These are phyloP conservation scores for Myiopsitta monachus DNA, from an alignment of 2,113 vertebrate species.

Conservation along the genomic window DNA sequence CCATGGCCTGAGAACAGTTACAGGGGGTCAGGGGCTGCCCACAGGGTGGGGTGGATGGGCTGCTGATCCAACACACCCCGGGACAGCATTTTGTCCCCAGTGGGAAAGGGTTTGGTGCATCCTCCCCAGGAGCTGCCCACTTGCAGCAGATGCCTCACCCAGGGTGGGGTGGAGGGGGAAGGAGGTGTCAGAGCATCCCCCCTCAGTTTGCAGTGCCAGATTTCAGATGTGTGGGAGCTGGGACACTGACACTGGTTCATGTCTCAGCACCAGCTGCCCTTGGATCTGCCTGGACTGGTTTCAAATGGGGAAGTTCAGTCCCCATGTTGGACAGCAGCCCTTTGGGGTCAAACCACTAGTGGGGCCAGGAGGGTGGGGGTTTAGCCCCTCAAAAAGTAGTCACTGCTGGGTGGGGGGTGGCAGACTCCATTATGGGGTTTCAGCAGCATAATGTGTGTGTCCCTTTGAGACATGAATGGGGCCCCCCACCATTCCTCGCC, in stretches of 20 bases:
- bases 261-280: background rate
- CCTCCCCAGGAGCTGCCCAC: background rate
- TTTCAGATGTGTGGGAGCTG: background rate
- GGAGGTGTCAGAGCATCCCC: background rate
- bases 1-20: conserved; percentile 1
- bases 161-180: too few species aligned
- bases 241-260: fast-evolving
- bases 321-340: background rate
- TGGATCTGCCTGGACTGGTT: background rate
- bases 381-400: fast-evolving
- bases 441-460: background rate
- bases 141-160: fast-evolving
- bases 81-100: background rate
- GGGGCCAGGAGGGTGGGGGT: background rate
- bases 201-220: fast-evolving
- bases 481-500: background rate
- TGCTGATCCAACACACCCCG: background rate
- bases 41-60: background rate
- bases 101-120: background rate
- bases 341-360: background rate
- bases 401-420: background rate
- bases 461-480: fast-evolving
- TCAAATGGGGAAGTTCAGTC: background rate
- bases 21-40: fast-evolving
- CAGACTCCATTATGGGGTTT: background rate